phyloP scores from a whole-genome alignment of 2,797 vertebrate genomes.

The Taeniopygia guttata region DNA sequence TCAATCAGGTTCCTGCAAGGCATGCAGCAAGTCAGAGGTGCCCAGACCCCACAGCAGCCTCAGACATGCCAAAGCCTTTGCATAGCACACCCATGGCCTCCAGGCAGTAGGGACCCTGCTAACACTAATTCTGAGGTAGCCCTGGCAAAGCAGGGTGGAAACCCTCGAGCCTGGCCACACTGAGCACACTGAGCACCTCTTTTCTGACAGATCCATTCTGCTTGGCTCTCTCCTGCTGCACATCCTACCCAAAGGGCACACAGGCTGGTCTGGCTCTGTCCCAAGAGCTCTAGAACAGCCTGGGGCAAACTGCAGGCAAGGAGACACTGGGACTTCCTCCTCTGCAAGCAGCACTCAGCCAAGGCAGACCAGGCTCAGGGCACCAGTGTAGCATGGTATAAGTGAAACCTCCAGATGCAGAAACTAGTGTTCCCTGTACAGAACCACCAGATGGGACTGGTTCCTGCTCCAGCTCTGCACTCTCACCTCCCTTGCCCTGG shows the following conservation, averaged over 20 bases:
- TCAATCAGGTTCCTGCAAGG: slow-evolving; percentile 92
- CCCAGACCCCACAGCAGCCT: background rate
- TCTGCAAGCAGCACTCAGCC: background rate
- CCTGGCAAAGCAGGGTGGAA: background rate
- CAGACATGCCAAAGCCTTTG: background rate
- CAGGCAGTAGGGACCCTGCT: background rate
- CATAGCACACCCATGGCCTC: background rate
- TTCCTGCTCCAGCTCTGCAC: background rate
- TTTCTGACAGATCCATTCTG: background rate
- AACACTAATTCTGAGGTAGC: background rate
- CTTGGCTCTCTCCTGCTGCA: background rate
- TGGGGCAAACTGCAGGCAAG: background rate
- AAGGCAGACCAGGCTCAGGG: background rate
- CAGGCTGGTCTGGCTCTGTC: background rate
- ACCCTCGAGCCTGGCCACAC: background rate
- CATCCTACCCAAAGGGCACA: background rate
- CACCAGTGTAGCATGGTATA: background rate
- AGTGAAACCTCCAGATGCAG: background rate
- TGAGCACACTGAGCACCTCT: background rate
- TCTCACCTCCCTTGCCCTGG: background rate
- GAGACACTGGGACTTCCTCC: background rate
- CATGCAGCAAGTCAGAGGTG: background rate
- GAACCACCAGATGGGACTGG: accelerated
- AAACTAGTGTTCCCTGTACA: background rate
- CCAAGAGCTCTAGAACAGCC: background rate